Evolutionary conservation across 2,888 invertebrate genomes (phyloP).

Genomic region (Balanococcus diminutus): DNA sequence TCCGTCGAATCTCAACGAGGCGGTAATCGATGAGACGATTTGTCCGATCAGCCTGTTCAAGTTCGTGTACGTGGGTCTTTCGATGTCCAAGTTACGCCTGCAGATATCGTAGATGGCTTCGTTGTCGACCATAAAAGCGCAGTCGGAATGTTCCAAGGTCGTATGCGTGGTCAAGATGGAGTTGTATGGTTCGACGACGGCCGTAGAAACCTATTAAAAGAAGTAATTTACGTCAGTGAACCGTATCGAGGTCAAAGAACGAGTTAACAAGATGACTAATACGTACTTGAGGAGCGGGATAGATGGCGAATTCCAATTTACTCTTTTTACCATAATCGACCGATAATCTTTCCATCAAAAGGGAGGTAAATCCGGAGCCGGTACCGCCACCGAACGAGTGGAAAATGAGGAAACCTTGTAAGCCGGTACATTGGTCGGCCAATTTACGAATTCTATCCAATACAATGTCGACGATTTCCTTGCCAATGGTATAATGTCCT

Average conservation of each 20-base stretch:
- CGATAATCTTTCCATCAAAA: conserved; percentile 68
- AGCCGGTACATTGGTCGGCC: conserved; percentile 84
- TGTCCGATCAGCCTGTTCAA: conserved; percentile 94
- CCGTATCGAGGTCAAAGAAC: neutral
- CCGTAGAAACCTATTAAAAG: conserved; percentile 76
- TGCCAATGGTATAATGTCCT: conserved; percentile 96
- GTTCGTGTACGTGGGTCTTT: conserved; percentile 95
- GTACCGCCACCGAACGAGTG: conserved; percentile 67
- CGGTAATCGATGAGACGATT: conserved; percentile 91
- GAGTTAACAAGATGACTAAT: neutral
- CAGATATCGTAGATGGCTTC: conserved; percentile 87
- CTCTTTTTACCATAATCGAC: conserved; percentile 70
- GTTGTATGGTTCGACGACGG: conserved; percentile 97
- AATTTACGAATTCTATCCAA: conserved; percentile 85
- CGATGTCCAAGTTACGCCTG: conserved; percentile 92
- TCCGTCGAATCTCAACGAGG: conserved; percentile 90
- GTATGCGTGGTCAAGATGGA: conserved; percentile 96
- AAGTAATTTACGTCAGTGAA: neutral
- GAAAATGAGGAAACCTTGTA: conserved; percentile 67
- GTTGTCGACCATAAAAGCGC: conserved; percentile 95
- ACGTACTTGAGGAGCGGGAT: conserved; percentile 83
- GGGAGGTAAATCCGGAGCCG: conserved; percentile 68
- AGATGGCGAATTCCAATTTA: conserved; percentile 67
- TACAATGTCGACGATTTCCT: conserved; percentile 89
- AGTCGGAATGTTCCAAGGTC: conserved; percentile 92